These are phyloP conservation scores for Therioaphis trifolii DNA, from an alignment of 2,888 invertebrate genomes.

Conservation along the genomic window DNA sequence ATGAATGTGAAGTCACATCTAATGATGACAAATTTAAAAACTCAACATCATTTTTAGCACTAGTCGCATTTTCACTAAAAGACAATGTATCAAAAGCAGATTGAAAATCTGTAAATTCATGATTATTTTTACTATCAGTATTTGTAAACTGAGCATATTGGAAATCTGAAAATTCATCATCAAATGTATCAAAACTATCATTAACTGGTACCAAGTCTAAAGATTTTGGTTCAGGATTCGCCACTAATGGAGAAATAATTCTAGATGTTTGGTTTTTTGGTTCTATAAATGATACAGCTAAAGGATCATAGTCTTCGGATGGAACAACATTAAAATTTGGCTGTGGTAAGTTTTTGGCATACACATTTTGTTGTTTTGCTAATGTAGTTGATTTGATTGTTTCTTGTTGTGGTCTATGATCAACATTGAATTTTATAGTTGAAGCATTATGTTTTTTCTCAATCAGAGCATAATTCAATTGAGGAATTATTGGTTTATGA, in stretches of 20 bases:
- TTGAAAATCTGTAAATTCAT: constrained; percentile 65
- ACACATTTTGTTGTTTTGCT: constrained; percentile 18
- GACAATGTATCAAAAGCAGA: constrained; percentile 61
- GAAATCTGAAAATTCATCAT: constrained; percentile 71
- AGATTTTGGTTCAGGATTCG: constrained; percentile 51
- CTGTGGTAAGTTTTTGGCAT: constrained; percentile 18
- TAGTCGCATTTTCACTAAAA: constrained; percentile 16
- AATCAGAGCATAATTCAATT: constrained; percentile 67
- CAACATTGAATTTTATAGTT: constrained; percentile 34
- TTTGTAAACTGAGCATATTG: constrained; percentile 68
- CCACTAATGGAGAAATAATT: constrained; percentile 24
- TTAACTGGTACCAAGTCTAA: constrained; percentile 37
- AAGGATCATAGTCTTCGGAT: constrained; percentile 41
- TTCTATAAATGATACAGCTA: constrained; percentile 54
- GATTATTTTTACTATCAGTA: constrained; percentile 30
- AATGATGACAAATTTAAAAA: background rate
- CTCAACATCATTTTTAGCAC: constrained; percentile 28
- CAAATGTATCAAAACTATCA: constrained; percentile 64
- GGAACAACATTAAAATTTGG: constrained; percentile 18
- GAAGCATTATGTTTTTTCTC: constrained; percentile 48
- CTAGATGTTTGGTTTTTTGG: constrained; percentile 40
- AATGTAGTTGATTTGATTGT: constrained; percentile 10
- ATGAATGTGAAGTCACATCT: background rate
- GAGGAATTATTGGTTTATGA: constrained; percentile 68
- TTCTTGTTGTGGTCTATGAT: constrained; percentile 28